Conservation (phyloP, 2,113 vertebrate species). For the Porphyrio hochstetteri region DNA sequence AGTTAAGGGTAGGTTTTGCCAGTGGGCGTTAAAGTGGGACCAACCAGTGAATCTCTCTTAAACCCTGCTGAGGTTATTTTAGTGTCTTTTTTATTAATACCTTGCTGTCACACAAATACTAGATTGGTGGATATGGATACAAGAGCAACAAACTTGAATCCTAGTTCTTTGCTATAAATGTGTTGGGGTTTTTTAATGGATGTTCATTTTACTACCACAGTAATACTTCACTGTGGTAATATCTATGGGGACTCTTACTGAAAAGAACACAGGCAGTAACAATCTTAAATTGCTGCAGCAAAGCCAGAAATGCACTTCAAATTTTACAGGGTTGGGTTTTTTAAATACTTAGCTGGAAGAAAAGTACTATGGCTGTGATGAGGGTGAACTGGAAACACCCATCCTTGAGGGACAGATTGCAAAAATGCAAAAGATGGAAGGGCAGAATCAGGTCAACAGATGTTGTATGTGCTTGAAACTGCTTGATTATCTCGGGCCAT, state of each 20-base stretch:
- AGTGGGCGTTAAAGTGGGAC: background rate
- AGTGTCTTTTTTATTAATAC: background rate
- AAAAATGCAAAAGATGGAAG: background rate
- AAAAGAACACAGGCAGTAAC: background rate
- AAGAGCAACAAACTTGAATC: constrained; percentile 2
- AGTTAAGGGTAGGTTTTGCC: background rate
- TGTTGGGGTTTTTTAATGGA: background rate
- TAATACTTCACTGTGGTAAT: background rate
- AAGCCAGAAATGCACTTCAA: background rate
- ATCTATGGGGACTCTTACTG: background rate
- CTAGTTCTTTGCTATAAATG: background rate
- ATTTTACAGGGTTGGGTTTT: background rate
- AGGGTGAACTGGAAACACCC: background rate
- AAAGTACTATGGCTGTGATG: background rate
- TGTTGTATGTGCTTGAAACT: background rate
- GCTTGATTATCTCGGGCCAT: background rate
- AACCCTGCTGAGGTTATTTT: background rate
- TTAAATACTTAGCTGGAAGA: background rate
- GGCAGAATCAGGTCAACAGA: background rate
- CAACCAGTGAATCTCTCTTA: background rate
- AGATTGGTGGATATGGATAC: constrained; percentile 72
- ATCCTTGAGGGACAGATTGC: background rate
- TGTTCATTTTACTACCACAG: background rate
- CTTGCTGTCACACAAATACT: background rate
- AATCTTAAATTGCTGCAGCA: background rate